These are phyloP conservation scores for Lamellibrachia columna DNA, from an alignment of 2,888 invertebrate genomes.

Conservation along the genomic window DNA sequence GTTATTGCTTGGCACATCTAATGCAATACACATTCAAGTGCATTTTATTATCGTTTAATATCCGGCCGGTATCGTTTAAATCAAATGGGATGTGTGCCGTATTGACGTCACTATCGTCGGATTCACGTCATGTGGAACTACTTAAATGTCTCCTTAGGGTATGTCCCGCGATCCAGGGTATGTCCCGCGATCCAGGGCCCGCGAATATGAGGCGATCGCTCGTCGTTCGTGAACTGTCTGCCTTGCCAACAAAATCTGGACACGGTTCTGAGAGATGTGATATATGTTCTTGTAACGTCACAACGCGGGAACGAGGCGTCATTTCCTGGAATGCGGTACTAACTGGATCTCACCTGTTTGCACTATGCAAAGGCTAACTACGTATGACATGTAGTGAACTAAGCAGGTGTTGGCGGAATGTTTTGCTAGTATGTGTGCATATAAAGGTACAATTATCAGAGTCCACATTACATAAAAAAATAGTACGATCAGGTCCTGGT, in stretches of 20 bases:
- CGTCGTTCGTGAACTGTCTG: neutral
- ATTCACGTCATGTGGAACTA: neutral
- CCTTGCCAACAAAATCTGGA: neutral
- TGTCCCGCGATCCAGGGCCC: too few relatives aligned
- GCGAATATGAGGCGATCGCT: neutral
- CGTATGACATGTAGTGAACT: too few relatives aligned
- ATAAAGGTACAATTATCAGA: too few relatives aligned
- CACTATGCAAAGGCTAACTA: too few relatives aligned
- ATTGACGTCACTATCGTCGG: neutral
- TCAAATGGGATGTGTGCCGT: neutral
- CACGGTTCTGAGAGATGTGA: neutral
- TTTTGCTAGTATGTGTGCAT: too few relatives aligned
- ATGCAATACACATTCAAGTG: neutral
- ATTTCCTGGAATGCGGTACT: neutral
- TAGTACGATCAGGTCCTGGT: too few relatives aligned
- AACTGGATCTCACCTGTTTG: neutral
- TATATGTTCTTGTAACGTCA: neutral
- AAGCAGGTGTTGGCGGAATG: too few relatives aligned
- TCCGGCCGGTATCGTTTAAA: neutral
- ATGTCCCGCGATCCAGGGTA: neutral
- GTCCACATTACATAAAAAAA: too few relatives aligned
- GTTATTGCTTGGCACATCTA: too few relatives aligned
- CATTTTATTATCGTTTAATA: neutral
- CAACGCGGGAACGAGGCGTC: neutral
- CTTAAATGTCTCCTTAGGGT: neutral